Evolutionary conservation across 2,888 invertebrate genomes (phyloP).

Genomic region (Microctonus aethiopoides): DNA sequence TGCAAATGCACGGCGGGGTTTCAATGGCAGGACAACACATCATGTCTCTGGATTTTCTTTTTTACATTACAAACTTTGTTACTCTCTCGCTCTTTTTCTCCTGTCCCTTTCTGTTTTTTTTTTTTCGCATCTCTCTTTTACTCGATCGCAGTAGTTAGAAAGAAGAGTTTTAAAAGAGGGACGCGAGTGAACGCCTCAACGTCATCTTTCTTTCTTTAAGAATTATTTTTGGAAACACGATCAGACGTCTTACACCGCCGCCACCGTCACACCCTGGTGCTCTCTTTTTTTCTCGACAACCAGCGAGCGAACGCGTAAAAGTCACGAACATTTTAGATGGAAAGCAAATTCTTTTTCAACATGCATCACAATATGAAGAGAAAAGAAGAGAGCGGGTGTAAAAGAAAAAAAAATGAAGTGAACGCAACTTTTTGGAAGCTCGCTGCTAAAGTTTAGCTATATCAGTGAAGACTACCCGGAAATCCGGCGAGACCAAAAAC

Average conservation of each 20-base stretch:
- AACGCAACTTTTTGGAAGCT: background rate
- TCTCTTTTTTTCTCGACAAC: background rate
- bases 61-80: background rate
- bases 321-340: background rate
- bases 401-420: background rate
- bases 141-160: background rate
- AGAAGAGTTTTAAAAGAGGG: conserved; percentile 12
- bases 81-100: background rate
- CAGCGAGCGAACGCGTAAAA: background rate
- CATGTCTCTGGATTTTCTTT: background rate
- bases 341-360: conserved; percentile 7
- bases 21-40: background rate
- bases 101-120: too few relatives aligned
- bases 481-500: background rate
- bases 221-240: conserved; percentile 37
- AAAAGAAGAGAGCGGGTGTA: background rate
- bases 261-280: background rate
- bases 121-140: background rate
- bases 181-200: background rate
- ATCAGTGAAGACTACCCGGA: background rate
- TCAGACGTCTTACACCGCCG: conserved; percentile 22
- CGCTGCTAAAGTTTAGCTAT: background rate
- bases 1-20: conserved; percentile 21
- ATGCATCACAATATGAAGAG: background rate
- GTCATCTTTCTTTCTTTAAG: conserved; percentile 23